These are phyloP conservation scores for Gandaritis pyraliata DNA, from an alignment of 2,888 invertebrate species.

Conservation along the genomic window DNA sequence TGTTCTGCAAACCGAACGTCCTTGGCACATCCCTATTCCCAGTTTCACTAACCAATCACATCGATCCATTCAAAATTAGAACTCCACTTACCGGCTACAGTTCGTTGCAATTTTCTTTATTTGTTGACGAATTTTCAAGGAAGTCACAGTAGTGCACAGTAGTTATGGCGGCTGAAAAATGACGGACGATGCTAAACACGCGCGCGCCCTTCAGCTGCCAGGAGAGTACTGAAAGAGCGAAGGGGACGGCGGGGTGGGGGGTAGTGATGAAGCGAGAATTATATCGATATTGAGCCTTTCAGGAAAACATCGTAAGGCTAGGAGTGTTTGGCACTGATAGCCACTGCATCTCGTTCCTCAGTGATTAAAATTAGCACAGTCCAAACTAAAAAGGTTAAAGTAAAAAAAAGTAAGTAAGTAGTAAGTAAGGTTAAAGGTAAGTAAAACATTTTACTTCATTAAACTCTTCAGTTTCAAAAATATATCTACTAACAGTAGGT, in stretches of 20 bases:
- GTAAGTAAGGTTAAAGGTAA: no score
- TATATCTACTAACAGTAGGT: no score
- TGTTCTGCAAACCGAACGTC: constrained; percentile 44
- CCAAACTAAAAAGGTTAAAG: not conserved
- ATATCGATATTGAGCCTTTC: constrained; percentile 42
- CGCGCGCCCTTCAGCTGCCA: constrained; percentile 64
- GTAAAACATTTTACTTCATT: no score
- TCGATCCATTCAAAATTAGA: constrained; percentile 11
- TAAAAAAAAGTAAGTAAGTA: no score
- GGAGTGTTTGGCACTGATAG: constrained; percentile 8
- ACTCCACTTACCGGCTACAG: constrained; percentile 32
- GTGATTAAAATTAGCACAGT: not conserved
- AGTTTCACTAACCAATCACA: constrained; percentile 9
- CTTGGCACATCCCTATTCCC: constrained; percentile 44
- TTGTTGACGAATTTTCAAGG: constrained; percentile 50
- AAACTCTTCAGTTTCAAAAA: no score
- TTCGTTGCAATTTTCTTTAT: constrained; percentile 16
- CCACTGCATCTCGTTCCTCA: constrained; percentile 9
- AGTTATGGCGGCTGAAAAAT: constrained; percentile 66
- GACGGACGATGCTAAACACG: constrained; percentile 57
- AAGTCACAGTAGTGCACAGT: constrained; percentile 50
- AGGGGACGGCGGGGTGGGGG: constrained; percentile 47
- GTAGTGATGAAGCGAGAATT: constrained; percentile 38
- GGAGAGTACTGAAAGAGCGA: constrained; percentile 58
- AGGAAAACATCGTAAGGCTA: constrained; percentile 23